Evolutionary conservation across 2,888 invertebrate species (phyloP), one percentile per base, ranked within the genome.

Genomic region (Deilephila elpenor): DNA sequence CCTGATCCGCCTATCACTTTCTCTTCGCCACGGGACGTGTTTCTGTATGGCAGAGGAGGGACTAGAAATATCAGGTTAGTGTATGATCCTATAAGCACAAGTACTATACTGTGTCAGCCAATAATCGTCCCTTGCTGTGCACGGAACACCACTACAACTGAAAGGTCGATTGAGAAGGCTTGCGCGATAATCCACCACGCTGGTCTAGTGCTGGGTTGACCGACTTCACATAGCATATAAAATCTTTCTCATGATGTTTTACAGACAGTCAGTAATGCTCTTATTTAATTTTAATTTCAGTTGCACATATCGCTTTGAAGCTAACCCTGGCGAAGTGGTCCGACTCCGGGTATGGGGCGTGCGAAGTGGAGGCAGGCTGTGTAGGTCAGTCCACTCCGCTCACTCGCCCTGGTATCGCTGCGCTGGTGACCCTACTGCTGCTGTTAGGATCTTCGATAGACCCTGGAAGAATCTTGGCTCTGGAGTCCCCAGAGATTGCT

Each of bases 221-320:
- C 25, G 25, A 25, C 25, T 25, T 25, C 25, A 25, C 25, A 25
- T 25, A 25, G 25, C 25, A 25, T 25, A 25, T 25, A 25, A 25
- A 25, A 25, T 25, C 0, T 25, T 32, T 5, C 32, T 32, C 5
- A 32, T 5, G 4, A 32, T 32, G 1, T 32, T 32, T 32, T 32
- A 0, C 17, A 25, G 29, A 17, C 20, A 60, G 3, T 20, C 20
- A 70, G 5, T 32, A 29, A 59, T 29, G 71, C 19, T 8, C 59
- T 44, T 37, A 5, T 37, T 72, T 61, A 14, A 25, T 25, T 25
- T 34, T 29, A 20, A 74, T 92, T 95, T 71, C 95, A 97, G 97
- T 84, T 98, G 98, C 91, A 96, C 97, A 67, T 98, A 98, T 90
- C 97, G 98, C 70, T 98, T 98, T 86, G 98, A 98, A 91, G 98